Conservation (phyloP, 2,888 invertebrate genomes). For the Rhagonycha fulva region DNA sequence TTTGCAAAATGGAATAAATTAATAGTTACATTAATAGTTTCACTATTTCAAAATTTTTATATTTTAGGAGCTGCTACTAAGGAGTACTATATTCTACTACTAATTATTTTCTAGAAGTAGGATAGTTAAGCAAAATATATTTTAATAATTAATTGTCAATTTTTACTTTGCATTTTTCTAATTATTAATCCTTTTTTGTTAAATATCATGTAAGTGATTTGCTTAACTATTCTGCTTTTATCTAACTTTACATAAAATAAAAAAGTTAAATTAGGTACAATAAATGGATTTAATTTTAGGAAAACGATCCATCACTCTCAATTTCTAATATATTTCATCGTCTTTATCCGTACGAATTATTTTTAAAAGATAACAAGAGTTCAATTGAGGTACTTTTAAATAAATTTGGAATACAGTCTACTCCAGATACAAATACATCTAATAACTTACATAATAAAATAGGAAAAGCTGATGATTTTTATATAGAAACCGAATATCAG, state of each 20-base stretch:
- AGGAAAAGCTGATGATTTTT: slow-evolving; percentile 42
- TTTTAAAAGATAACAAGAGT: slow-evolving; percentile 76
- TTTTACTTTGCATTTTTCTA: too few species aligned
- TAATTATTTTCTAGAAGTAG: too few species aligned
- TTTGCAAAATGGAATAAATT: too few species aligned
- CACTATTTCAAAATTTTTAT: too few species aligned
- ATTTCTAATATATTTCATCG: slow-evolving; percentile 72
- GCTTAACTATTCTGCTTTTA: too few species aligned
- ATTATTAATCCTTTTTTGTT: background rate
- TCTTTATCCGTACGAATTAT: slow-evolving; percentile 82
- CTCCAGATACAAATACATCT: background rate
- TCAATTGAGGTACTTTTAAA: slow-evolving; percentile 73
- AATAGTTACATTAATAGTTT: too few species aligned
- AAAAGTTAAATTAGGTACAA: too few species aligned
- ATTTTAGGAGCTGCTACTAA: too few species aligned
- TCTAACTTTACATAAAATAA: too few species aligned
- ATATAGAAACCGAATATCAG: slow-evolving; percentile 79
- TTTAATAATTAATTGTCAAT: too few species aligned
- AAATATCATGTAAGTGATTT: background rate
- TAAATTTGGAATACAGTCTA: slow-evolving; percentile 60
- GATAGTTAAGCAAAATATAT: too few species aligned
- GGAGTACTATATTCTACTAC: too few species aligned
- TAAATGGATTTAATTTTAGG: slow-evolving; percentile 60
- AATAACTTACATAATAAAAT: background rate
- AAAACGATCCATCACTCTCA: slow-evolving; percentile 68